Conservation (phyloP, 2,888 invertebrate genomes). For the Argyresthia goedartella region DNA sequence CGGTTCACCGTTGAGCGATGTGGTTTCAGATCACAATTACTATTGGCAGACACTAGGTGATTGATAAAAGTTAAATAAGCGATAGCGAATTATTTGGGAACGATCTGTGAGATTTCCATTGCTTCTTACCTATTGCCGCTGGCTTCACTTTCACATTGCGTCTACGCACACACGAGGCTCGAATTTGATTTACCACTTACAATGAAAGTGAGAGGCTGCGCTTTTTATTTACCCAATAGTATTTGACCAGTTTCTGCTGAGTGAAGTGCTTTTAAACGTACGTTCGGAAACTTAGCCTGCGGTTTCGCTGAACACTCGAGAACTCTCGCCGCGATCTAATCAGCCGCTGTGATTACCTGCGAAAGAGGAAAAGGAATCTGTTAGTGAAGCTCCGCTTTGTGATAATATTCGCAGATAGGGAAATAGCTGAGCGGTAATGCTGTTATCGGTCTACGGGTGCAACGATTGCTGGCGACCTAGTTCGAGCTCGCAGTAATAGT, state of each 20-base stretch:
- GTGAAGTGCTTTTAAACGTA: background rate
- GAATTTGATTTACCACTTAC: conserved; percentile 40
- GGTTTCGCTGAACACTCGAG: background rate
- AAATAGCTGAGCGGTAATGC: conserved; percentile 8
- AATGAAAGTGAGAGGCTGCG: conserved; percentile 55
- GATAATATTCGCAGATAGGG: conserved; percentile 2
- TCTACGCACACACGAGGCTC: conserved; percentile 28
- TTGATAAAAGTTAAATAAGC: conserved; percentile 26
- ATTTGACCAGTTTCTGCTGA: conserved; percentile 27
- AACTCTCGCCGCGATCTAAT: background rate
- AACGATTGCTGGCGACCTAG: conserved; percentile 15
- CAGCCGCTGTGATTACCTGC: conserved; percentile 10
- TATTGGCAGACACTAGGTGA: too few species aligned
- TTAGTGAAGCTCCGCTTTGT: background rate
- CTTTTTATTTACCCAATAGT: conserved; percentile 55
- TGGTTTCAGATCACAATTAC: conserved; percentile 7
- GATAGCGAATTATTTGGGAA: conserved; percentile 9
- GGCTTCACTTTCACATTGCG: conserved; percentile 51
- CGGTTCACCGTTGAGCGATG: background rate
- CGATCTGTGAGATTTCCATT: conserved; percentile 29
- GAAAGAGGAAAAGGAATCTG: conserved; percentile 4
- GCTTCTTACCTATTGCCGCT: conserved; percentile 12
- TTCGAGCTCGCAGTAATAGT: conserved; percentile 14
- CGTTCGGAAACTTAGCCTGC: conserved; percentile 9
- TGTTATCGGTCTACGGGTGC: conserved; percentile 17